Evolutionary conservation across 92 coral and sea anemone species (phyloP).

Genomic region (Epizoanthus scotinus): DNA sequence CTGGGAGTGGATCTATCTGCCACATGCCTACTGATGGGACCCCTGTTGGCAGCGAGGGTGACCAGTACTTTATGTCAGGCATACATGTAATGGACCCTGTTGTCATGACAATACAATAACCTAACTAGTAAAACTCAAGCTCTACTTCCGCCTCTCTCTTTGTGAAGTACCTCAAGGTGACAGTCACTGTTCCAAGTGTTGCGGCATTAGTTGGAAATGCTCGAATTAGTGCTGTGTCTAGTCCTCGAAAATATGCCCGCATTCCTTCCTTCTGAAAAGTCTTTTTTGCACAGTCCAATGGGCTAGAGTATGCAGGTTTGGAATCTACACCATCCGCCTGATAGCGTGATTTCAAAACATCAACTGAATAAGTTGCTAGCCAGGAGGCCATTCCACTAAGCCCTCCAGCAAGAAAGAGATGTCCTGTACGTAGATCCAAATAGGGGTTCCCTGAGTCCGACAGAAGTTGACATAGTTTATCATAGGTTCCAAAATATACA

Average conservation of each 20-base stretch:
- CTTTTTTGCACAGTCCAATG: constrained; percentile 74
- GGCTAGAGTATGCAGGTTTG: constrained; percentile 50
- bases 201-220: constrained; percentile 98
- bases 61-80: too few relatives aligned
- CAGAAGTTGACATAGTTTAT: constrained; percentile 63
- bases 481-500: constrained; percentile 84
- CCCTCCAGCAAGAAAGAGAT: constrained; percentile 88
- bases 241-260: constrained; percentile 72
- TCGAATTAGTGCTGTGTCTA: constrained; percentile 76
- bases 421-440: constrained; percentile 58
- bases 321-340: constrained; percentile 85
- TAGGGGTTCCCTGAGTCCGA: constrained; percentile 49
- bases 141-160: constrained; percentile 61
- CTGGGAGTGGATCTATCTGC: too few relatives aligned
- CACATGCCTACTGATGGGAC: too few relatives aligned
- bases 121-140: constrained; percentile 22
- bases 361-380: constrained; percentile 79
- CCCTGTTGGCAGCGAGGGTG: too few relatives aligned
- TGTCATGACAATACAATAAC: not conserved
- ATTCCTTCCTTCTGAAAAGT: constrained; percentile 71
- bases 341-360: constrained; percentile 82
- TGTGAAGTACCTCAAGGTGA: constrained; percentile 70
- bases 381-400: constrained; percentile 85
- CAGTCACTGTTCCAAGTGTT: constrained; percentile 86
- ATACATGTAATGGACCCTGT: too few relatives aligned